phyloP scores from a whole-genome alignment of 1,140 invertebrate genomes.

The Leguminivora glycinivorella region DNA sequence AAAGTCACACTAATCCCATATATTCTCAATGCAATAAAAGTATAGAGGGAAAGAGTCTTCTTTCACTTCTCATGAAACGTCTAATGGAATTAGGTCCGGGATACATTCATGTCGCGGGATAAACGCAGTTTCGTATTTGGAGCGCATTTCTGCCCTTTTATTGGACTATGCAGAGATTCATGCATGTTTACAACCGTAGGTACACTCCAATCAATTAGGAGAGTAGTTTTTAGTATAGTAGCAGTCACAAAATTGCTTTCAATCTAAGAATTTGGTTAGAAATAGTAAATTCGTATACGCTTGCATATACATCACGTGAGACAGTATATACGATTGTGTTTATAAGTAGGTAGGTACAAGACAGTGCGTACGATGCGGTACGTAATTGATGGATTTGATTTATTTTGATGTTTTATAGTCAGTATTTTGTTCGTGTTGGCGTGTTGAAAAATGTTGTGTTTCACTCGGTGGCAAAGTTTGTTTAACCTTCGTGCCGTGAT shows the following conservation, averaged over 20 bases:
- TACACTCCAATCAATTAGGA: not conserved
- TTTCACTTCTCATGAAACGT: not conserved
- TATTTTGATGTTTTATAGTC: too few species aligned
- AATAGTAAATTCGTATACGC: not conserved
- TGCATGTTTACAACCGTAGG: not conserved
- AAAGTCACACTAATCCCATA: not conserved
- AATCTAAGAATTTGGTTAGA: not conserved
- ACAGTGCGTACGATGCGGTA: too few species aligned
- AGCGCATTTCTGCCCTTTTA: not conserved
- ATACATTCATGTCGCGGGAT: not conserved
- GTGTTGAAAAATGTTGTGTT: too few species aligned
- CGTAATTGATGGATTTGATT: too few species aligned
- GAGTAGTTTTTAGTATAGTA: not conserved
- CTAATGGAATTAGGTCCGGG: conserved; percentile 21
- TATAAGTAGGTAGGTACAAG: too few species aligned
- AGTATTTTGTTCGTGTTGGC: too few species aligned
- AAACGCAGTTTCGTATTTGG: conserved; percentile 22
- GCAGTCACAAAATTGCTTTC: not conserved
- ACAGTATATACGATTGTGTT: too few species aligned
- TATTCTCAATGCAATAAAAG: not conserved
- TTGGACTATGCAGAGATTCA: not conserved
- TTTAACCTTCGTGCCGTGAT: too few species aligned
- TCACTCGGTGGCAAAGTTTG: too few species aligned
- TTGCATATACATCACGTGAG: too few species aligned
- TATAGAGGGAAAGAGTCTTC: conserved; percentile 5